Conservation (phyloP, 2,113 vertebrate species). For the Nerophis lumbriciformis region DNA sequence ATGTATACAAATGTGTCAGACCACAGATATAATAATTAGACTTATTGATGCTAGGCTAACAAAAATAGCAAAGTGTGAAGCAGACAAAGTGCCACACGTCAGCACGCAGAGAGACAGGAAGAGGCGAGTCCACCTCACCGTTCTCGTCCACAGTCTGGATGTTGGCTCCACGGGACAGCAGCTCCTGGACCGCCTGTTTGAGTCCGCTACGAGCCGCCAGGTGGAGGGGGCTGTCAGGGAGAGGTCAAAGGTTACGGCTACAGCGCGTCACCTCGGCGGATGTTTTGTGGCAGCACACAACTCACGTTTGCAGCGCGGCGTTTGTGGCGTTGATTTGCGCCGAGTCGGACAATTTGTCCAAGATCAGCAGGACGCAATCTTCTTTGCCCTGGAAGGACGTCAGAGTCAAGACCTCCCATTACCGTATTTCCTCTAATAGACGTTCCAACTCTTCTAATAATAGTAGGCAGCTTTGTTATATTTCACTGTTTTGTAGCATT, state of each 20-base stretch:
- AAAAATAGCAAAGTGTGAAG: background rate
- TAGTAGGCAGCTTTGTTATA: no score
- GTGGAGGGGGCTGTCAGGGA: slow-evolving; percentile 82
- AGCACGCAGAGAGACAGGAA: background rate
- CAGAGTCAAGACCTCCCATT: no score
- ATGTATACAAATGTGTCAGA: no score
- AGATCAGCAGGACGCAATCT: slow-evolving; percentile 90
- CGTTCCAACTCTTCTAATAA: no score
- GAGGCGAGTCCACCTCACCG: slow-evolving; percentile 71
- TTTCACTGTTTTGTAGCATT: no score
- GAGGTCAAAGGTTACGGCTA: background rate
- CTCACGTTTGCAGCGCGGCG: slow-evolving; percentile 91
- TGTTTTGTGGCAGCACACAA: slow-evolving; percentile 40
- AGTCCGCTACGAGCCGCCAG: slow-evolving; percentile 87
- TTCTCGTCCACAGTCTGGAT: slow-evolving; percentile 88
- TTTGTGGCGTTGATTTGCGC: slow-evolving; percentile 87
- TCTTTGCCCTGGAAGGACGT: slow-evolving; percentile 82
- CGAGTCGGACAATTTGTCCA: slow-evolving; percentile 86
- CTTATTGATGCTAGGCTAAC: no score
- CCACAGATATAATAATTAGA: no score
- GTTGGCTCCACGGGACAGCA: slow-evolving; percentile 87
- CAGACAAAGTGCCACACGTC: no score
- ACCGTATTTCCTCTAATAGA: background rate
- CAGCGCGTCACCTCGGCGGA: background rate
- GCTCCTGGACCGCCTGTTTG: slow-evolving; percentile 86